Conservation (phyloP, 1,140 invertebrate species). For the Drosophila sturtevanti region DNA sequence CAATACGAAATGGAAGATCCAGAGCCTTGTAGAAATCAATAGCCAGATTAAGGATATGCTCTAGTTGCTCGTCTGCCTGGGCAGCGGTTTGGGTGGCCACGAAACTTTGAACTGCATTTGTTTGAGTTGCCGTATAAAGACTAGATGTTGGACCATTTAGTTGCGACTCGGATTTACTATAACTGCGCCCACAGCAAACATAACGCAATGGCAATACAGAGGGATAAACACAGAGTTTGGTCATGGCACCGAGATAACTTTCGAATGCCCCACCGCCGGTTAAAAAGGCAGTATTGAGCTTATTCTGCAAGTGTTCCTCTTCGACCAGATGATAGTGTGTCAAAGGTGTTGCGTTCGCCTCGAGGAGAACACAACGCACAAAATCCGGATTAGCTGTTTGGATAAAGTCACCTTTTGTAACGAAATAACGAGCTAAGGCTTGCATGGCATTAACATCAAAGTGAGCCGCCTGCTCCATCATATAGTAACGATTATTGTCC, state of each 20-base stretch:
- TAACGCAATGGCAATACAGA: slow-evolving; percentile 85
- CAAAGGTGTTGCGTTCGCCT: slow-evolving; percentile 85
- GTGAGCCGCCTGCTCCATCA: slow-evolving; percentile 84
- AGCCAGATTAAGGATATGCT: slow-evolving; percentile 82
- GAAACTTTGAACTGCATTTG: slow-evolving; percentile 84
- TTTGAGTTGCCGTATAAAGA: slow-evolving; percentile 85
- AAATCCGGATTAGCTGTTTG: slow-evolving; percentile 86
- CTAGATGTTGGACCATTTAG: slow-evolving; percentile 64
- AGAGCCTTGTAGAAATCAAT: slow-evolving; percentile 84
- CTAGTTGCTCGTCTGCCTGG: slow-evolving; percentile 82
- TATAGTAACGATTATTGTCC: slow-evolving; percentile 84
- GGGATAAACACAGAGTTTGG: slow-evolving; percentile 84
- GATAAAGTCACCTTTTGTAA: slow-evolving; percentile 79
- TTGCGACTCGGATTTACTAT: slow-evolving; percentile 78
- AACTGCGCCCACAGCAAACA: slow-evolving; percentile 85
- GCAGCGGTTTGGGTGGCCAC: slow-evolving; percentile 76
- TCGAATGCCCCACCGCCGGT: slow-evolving; percentile 85
- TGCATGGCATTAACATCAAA: slow-evolving; percentile 85
- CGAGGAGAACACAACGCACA: slow-evolving; percentile 85
- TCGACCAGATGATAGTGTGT: slow-evolving; percentile 83
- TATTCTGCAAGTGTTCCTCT: slow-evolving; percentile 82
- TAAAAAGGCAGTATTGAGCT: slow-evolving; percentile 84
- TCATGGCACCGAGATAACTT: slow-evolving; percentile 85
- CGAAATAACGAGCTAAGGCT: slow-evolving; percentile 82
- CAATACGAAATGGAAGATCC: slow-evolving; percentile 85